These are phyloP conservation scores for Drosophila novamexicana DNA, from an alignment of 1,140 invertebrate genomes.

Conservation along the genomic window DNA sequence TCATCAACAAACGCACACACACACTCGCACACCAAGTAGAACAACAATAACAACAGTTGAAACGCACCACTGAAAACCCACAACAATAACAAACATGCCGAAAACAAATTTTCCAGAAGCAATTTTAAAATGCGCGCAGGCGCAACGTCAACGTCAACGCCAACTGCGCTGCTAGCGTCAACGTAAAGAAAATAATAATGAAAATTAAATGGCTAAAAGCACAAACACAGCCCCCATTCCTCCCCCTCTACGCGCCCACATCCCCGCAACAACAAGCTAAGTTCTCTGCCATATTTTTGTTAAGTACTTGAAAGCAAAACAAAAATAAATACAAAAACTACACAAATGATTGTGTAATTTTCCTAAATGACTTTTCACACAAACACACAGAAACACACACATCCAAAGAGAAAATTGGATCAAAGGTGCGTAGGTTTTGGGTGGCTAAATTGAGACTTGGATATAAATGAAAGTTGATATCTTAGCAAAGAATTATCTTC, in stretches of 20 bases:
- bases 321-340: slow-evolving; percentile 41
- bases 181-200: slow-evolving; percentile 55
- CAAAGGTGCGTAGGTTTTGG: not conserved
- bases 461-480: too few species aligned
- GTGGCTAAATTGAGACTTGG: not conserved
- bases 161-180: slow-evolving; percentile 20
- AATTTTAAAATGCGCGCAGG: slow-evolving; percentile 70
- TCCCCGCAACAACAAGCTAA: not conserved
- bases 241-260: too few species aligned
- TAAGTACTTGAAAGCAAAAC: slow-evolving; percentile 46
- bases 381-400: slow-evolving; percentile 10
- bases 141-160: slow-evolving; percentile 35
- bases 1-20: slow-evolving; percentile 70
- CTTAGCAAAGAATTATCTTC: too few species aligned
- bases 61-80: slow-evolving; percentile 62
- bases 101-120: slow-evolving; percentile 61
- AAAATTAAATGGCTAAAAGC: slow-evolving; percentile 48
- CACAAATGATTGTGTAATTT: slow-evolving; percentile 53
- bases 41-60: slow-evolving; percentile 61
- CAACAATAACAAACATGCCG: slow-evolving; percentile 73
- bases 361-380: slow-evolving; percentile 45
- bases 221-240: slow-evolving; percentile 14
- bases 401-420: not conserved
- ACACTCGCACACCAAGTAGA: slow-evolving; percentile 40
- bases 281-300: slow-evolving; percentile 15